Base-by-base conservation (phyloP, 2,113 vertebrate genomes). In the Pristiophorus japonicus region DNA sequence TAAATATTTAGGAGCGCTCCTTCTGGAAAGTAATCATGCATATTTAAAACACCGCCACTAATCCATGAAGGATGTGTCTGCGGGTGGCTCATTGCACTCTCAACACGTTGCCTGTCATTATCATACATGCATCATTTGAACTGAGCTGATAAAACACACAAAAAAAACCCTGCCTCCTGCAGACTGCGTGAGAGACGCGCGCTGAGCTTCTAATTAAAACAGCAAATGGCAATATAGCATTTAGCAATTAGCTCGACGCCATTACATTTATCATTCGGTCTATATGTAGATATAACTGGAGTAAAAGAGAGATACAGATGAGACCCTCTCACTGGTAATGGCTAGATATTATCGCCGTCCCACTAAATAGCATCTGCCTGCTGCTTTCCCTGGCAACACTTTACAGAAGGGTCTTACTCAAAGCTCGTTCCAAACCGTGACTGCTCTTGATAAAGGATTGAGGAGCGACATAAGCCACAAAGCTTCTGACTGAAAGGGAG, bases 1-100 rank as follows among this genome's bases (percentile, higher is more conserved):
- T 92, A 92, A 92, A 92, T 92, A 63, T 92, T 92, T 92, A 92
- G 34, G 55, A 38, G 59, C 62, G 14, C 59, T 63, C 59, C 88
- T 92, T n/a, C 88, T 92, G 88, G 59, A 92, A n/a, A 92, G 59
- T 92, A 92, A 92, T 92, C 88, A 92, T 92, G 88, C 88, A 92
- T 92, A 63, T 92, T 92, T 92, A 65, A 62, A 63, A 63, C 59
- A 92, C 65, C n/a, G 18, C 63, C 1, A n/a, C n/a, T 92, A 92
- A 92, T 92, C 88, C 88, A 38, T 63, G 88, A 92, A 92, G 59
- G 88, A 92, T 92, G 88, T 92, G 88, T 63, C 88, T 38, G 88
- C 59, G 59, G 88, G 59, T 65, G 88, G 88, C 62, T 63, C 88
- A 92, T 92, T 92, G 65, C 88, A 20, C 59, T 92, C 88, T 38